phyloP scores from a whole-genome alignment of 2,888 invertebrate species.

The Ophion costatus region DNA sequence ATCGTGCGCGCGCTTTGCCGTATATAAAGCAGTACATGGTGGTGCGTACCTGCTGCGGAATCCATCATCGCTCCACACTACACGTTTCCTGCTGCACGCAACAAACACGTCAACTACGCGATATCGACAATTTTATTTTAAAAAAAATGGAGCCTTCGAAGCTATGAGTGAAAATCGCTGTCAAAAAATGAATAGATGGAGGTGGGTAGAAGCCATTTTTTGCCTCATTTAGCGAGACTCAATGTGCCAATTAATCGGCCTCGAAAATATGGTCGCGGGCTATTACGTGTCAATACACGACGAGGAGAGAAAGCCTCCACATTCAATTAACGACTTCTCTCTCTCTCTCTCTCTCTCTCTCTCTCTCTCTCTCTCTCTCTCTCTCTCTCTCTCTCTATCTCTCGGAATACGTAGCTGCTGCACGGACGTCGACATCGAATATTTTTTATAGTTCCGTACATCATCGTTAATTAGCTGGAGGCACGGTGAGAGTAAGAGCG shows the following conservation, averaged over 20 bases:
- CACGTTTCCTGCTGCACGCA: not conserved
- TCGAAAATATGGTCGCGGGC: constrained; percentile 43
- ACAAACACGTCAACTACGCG: constrained; percentile 1
- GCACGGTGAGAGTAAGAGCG: constrained; percentile 31
- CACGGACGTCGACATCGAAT: constrained; percentile 63
- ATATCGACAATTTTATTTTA: constrained; percentile 11
- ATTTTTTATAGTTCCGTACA: constrained; percentile 67
- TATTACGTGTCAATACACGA: constrained; percentile 26
- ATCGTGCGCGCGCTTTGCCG: constrained; percentile 48
- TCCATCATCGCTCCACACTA: constrained; percentile 39
- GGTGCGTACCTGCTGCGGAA: constrained; percentile 58
- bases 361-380: not conserved
- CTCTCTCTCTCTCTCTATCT: not conserved
- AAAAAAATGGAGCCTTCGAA: not conserved
- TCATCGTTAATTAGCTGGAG: constrained; percentile 69
- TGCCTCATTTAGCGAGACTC: constrained; percentile 34
- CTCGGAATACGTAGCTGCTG: constrained; percentile 5
- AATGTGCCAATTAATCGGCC: constrained; percentile 52
- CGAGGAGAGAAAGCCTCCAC: constrained; percentile 51
- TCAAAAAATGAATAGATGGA: not conserved
- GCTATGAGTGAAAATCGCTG: constrained; percentile 1
- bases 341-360: constrained; percentile 19
- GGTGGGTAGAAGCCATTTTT: not conserved
- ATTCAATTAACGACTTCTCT: constrained; percentile 62
- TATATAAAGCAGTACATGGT: constrained; percentile 40